These are phyloP conservation scores for Artemia franciscana DNA, from an alignment of 1,140 invertebrate genomes.

Conservation along the genomic window DNA sequence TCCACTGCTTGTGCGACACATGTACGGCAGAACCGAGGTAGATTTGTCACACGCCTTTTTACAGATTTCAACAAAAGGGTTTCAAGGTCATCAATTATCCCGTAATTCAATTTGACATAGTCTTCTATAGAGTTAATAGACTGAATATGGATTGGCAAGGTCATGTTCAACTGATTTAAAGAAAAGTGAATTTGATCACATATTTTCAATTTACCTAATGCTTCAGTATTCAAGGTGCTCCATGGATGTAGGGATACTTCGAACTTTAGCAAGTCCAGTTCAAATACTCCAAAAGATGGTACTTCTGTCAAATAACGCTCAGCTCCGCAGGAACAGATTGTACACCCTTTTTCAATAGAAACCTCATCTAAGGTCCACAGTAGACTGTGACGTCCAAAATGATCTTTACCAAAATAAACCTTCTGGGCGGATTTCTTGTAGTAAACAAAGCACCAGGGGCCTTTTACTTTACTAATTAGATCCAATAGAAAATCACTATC, in stretches of 20 bases:
- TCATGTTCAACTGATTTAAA: not conserved
- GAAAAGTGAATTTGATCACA: not conserved
- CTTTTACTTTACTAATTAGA: not conserved
- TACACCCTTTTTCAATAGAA: not conserved
- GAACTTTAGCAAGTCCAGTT: not conserved
- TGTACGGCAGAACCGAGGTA: not conserved
- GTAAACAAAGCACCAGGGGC: not conserved
- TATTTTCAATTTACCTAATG: not conserved
- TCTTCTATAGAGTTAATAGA: not conserved
- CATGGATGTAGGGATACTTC: not conserved
- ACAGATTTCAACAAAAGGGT: not conserved
- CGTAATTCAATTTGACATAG: not conserved
- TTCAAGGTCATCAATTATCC: not conserved
- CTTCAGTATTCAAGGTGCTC: not conserved
- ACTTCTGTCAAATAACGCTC: not conserved
- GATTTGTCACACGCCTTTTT: not conserved
- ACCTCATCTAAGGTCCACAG: not conserved
- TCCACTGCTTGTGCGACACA: conserved; percentile 4
- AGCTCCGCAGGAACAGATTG: not conserved
- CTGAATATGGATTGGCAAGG: not conserved
- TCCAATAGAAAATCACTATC: not conserved
- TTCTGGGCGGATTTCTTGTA: not conserved
- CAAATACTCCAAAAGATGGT: not conserved
- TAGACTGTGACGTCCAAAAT: not conserved
- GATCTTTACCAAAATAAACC: not conserved